These are phyloP conservation scores for Gobionotothen gibberifrons DNA, from an alignment of 2,797 vertebrate species.

Conservation along the genomic window DNA sequence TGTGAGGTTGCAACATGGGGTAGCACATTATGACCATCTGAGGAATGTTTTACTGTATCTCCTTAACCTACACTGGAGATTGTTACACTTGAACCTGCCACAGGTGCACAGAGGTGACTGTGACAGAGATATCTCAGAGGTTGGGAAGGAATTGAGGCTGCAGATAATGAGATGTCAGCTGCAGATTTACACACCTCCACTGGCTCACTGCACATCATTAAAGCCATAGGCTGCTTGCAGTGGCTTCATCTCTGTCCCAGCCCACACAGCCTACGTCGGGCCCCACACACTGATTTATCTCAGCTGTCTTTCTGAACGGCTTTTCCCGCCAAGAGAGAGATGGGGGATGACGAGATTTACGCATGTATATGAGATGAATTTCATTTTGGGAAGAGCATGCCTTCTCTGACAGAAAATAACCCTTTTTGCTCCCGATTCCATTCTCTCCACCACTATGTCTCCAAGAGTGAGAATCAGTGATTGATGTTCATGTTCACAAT, in stretches of 20 bases:
- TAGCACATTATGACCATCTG: constrained; percentile 1
- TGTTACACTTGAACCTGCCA: constrained; percentile 60
- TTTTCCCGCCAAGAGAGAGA: constrained; percentile 79
- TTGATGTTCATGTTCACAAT: constrained; percentile 66
- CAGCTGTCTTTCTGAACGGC: constrained; percentile 77
- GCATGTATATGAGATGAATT: constrained; percentile 78
- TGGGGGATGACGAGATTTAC: constrained; percentile 74
- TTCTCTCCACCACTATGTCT: constrained; percentile 30
- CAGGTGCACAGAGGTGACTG: constrained; percentile 71
- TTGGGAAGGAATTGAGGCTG: constrained; percentile 57
- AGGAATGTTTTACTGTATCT: constrained; percentile 4
- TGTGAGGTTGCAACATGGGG: constrained; percentile 9
- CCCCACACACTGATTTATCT: constrained; percentile 82
- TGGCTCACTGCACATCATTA: constrained; percentile 83
- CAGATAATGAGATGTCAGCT: constrained; percentile 77
- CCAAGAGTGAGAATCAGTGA: constrained; percentile 56
- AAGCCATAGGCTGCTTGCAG: constrained; percentile 76
- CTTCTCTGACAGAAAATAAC: constrained; percentile 63
- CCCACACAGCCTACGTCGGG: constrained; percentile 76
- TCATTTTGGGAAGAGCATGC: constrained; percentile 78
- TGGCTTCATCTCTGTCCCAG: constrained; percentile 74
- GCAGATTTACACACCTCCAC: constrained; percentile 80
- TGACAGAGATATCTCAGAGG: constrained; percentile 72
- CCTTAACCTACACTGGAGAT: constrained; percentile 25
- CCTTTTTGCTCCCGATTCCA: constrained; percentile 38